Base-by-base conservation (phyloP, 2,113 vertebrate species). In the Progne subis region DNA sequence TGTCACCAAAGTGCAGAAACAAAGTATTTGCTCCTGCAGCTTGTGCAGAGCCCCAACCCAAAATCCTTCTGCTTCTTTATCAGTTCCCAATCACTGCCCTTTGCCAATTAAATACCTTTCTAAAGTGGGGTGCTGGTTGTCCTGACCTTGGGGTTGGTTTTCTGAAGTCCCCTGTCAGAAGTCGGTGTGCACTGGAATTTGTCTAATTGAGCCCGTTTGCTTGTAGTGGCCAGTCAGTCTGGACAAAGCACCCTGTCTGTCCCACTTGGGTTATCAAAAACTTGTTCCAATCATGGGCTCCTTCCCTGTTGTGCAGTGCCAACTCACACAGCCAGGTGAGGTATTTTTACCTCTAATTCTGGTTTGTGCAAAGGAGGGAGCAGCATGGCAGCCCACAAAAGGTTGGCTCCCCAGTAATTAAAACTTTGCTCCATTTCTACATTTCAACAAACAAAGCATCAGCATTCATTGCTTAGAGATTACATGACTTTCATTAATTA, bases 151-250 rank as follows among this genome's bases (percentile, higher is more conserved):
- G 8, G 20, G 9, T 29, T 46, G 15, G 19, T 56, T 37, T 20
- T 63, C 19, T 41, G 65, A 55, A 63, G 49, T 47, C 24, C 23
- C 47, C 19, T 39, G 5, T 71, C 19, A 56, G 49, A 25, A 68
- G 14, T 21, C 0, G 0, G 12, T 18, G 18, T 26, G 17, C 17
- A 15, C 28, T 64, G 50, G 43, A 34, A 34, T 43, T 71, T 49
- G 20, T 64, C 50, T 0, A 0, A 1, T 31, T 19, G 6, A 56
- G 13, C 43, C 9, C 1, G 0, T 41, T 41, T 31, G 25, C 25
- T 64, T 49, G 49, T 18, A 14, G 17, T 43, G 25, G 19, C 17
- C 29, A 34, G 13, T 79, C 20, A 49, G 0, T 47, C 25, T 1
- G 14, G 20, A 31, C 13, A 17, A 17, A 24, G 20, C 20, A 34